A percentile compares a stretch with the other conserved stretches of the same genome.
phyloP scores from a whole-genome alignment of 1,140 invertebrate species.

The Calephelis nemesis region DNA sequence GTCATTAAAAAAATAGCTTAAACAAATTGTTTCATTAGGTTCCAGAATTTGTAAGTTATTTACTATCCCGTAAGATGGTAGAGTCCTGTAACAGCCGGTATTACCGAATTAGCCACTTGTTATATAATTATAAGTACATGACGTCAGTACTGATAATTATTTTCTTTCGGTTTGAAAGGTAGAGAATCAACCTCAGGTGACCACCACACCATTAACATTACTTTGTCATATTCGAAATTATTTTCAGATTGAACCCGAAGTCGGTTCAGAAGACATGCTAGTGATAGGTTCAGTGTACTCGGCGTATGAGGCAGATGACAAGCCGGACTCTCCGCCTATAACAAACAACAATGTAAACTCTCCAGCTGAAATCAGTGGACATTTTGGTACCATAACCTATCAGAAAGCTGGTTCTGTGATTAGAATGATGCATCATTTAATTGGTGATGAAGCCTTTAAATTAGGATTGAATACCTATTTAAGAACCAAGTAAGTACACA shows the following conservation, averaged over 20 bases:
- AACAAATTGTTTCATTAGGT: no score
- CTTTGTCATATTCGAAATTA: background rate
- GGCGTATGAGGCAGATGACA: constrained; percentile 59
- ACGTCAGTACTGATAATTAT: no score
- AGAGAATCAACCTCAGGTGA: no score
- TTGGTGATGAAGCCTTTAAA: constrained; percentile 83
- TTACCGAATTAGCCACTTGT: no score
- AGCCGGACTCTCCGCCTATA: constrained; percentile 46
- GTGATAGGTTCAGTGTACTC: constrained; percentile 64
- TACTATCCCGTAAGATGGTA: no score
- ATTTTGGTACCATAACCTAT: constrained; percentile 82
- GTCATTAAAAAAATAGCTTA: no score
- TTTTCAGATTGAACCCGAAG: constrained; percentile 58
- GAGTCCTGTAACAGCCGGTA: no score
- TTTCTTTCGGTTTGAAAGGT: no score
- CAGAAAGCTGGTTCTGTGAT: constrained; percentile 85
- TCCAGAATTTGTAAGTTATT: no score
- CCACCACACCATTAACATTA: no score
- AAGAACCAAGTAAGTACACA: constrained; percentile 45
- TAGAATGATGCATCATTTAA: constrained; percentile 87
- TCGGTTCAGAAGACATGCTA: constrained; percentile 53
- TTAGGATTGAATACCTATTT: constrained; percentile 81
- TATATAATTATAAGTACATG: no score
- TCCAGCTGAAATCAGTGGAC: constrained; percentile 78
- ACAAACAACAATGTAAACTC: constrained; percentile 70